These are phyloP conservation scores for Syrista parreyssii DNA, from an alignment of 2,888 invertebrate genomes.

Conservation along the genomic window DNA sequence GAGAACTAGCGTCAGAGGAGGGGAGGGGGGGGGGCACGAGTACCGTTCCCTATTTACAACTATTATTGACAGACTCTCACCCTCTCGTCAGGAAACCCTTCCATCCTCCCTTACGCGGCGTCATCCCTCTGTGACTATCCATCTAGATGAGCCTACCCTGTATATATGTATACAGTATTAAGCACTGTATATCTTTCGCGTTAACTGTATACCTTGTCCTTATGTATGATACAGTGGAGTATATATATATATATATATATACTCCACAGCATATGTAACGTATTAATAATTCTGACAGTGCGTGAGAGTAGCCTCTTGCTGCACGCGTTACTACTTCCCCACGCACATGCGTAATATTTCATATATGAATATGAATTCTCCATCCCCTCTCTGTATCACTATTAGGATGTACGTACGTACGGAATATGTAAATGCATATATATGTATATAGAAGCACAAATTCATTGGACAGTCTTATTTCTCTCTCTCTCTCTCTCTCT, in stretches of 20 bases:
- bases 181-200: not conserved
- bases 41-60: constrained; percentile 37
- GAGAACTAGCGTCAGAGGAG: not conserved
- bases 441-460: not conserved
- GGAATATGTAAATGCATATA: not conserved
- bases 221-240: not conserved
- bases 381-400: not conserved
- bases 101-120: no score
- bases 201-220: not conserved
- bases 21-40: constrained; percentile 24
- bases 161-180: not conserved
- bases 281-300: not conserved
- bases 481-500: not conserved
- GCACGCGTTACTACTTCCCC: not conserved
- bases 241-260: not conserved
- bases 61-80: constrained; percentile 23
- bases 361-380: not conserved
- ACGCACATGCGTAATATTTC: not conserved
- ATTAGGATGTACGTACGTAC: not conserved
- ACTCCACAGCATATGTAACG: not conserved
- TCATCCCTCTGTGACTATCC: not conserved
- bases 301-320: not conserved
- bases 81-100: not conserved
- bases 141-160: not conserved
- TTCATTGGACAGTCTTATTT: not conserved